Evolutionary conservation across 2,113 vertebrate genomes (phyloP).

Genomic region (Calidris pygmaea): DNA sequence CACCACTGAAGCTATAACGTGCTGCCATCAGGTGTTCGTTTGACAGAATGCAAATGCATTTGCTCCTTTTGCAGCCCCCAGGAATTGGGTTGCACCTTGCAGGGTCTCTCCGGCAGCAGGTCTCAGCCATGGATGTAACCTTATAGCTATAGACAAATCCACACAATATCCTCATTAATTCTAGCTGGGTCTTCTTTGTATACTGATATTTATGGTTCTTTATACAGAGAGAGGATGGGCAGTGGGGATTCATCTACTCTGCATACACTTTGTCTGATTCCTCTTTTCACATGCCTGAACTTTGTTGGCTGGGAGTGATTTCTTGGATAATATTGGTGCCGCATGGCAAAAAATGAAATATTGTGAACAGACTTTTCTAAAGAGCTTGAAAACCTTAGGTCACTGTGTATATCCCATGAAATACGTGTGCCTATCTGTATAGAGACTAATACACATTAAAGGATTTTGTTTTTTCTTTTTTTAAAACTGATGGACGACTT

Average conservation of each 20-base stretch:
- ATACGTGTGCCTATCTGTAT: not conserved
- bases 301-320: not conserved
- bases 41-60: slow-evolving; percentile 65
- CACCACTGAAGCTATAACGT: slow-evolving; percentile 63
- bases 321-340: not conserved
- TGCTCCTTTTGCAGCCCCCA: not conserved
- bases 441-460: not conserved
- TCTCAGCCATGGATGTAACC: too few relatives aligned
- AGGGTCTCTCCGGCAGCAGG: not conserved
- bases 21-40: slow-evolving; percentile 78
- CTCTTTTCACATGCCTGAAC: too few relatives aligned
- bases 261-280: fast-evolving
- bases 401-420: not conserved
- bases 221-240: too few relatives aligned
- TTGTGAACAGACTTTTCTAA: not conserved
- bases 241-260: not conserved
- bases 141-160: not conserved
- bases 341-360: not conserved
- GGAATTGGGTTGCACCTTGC: not conserved
- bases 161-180: not conserved
- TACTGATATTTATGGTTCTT: not conserved
- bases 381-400: not conserved
- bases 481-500: not conserved
- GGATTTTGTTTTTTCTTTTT: too few relatives aligned
- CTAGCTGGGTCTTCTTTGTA: not conserved